Conservation (phyloP, 2,113 vertebrate genomes). For the Agapornis roseicollis region DNA sequence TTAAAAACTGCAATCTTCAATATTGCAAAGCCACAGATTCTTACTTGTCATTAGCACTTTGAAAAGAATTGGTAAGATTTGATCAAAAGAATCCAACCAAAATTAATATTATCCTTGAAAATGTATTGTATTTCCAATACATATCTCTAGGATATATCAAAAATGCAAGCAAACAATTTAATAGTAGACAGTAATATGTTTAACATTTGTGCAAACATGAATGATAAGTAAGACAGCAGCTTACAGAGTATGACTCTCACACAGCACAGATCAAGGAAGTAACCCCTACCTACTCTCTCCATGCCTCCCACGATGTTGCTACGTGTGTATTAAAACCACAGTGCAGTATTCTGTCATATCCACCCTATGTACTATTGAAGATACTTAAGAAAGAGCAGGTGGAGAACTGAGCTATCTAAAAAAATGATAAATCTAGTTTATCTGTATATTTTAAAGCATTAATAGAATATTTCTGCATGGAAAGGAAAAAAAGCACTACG, state of each 20-base stretch:
- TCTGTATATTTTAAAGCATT: not conserved
- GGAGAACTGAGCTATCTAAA: not conserved
- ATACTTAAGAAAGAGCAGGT: not conserved
- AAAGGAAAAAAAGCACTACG: not conserved
- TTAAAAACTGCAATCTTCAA: not conserved
- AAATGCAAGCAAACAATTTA: not conserved
- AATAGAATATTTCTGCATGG: not conserved
- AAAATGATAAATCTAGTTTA: not conserved
- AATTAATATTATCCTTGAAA: not conserved
- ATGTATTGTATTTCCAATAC: not conserved
- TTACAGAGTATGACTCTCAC: not conserved
- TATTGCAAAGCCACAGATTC: not conserved
- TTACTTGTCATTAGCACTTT: not conserved
- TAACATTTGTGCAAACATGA: not conserved
- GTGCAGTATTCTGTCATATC: not conserved
- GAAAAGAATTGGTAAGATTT: not conserved
- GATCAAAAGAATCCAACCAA: not conserved
- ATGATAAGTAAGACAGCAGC: not conserved
- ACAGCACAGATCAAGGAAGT: not conserved
- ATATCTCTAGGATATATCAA: not conserved
- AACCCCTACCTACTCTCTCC: not conserved
- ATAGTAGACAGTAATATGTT: not conserved
- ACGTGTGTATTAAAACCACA: accelerated
- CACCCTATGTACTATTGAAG: not conserved
- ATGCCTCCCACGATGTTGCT: accelerated